Percentiles rank a stretch among this genome's conserved stretches.
Conservation (phyloP, 2,797 vertebrate genomes). For the Harpagifer antarcticus region DNA sequence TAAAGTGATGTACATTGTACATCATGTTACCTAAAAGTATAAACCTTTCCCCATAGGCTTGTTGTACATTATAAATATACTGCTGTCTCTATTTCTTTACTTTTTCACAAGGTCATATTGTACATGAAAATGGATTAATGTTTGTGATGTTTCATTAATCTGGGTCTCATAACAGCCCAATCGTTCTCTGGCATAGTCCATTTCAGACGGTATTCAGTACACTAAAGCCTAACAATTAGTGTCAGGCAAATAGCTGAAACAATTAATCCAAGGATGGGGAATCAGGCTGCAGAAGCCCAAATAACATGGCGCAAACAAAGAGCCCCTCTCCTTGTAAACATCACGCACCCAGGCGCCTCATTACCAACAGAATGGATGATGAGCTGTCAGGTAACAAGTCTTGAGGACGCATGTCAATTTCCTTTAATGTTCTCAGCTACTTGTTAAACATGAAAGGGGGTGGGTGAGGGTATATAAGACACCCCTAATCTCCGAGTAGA, state of each 20-base stretch:
- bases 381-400: slow-evolving; percentile 85
- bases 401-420: slow-evolving; percentile 84
- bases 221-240: slow-evolving; percentile 73
- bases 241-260: slow-evolving; percentile 59
- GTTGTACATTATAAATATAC: too few species aligned
- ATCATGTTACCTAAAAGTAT: neutral
- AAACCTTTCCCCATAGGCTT: neutral
- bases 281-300: slow-evolving; percentile 27
- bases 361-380: slow-evolving; percentile 87
- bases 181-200: slow-evolving; percentile 22
- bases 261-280: slow-evolving; percentile 59
- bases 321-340: slow-evolving; percentile 70
- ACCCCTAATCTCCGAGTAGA: slow-evolving; percentile 60
- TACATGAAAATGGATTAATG: neutral
- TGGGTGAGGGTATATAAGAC: slow-evolving; percentile 82
- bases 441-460: slow-evolving; percentile 84
- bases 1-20: neutral
- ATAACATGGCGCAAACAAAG: slow-evolving; percentile 65
- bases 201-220: slow-evolving; percentile 34
- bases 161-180: slow-evolving; percentile 2
- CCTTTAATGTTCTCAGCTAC: slow-evolving; percentile 87
- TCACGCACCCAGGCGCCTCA: slow-evolving; percentile 72
- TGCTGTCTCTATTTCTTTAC: too few species aligned
- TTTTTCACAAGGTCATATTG: neutral
- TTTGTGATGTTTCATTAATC: slow-evolving; percentile 6